Base-by-base conservation (phyloP, 2,797 vertebrate genomes). In the Lutjanus argentimaculatus region DNA sequence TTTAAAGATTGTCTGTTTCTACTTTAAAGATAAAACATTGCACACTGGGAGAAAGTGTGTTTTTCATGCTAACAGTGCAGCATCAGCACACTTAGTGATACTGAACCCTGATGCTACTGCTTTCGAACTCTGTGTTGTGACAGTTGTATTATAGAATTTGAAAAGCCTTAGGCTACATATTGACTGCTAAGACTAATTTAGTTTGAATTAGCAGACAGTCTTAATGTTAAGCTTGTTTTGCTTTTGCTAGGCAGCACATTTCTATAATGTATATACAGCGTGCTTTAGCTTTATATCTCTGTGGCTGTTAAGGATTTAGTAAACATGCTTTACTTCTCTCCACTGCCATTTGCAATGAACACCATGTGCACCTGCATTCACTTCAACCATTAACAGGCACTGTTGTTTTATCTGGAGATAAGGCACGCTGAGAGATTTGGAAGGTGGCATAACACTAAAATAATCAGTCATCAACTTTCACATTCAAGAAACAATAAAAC, bases 401-500 rank as follows among this genome's bases (percentile, higher is more conserved):
- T 21, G 25, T 42, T 73, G 67, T 82, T 87, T 91, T 80, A 89
- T 87, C 80, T 84, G 6, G 55, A 86, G 91, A 92, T 90, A 90
- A 91, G 86, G 83, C 65, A 40, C 48, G 87, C 87, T 85, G 84
- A 92, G 90, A 91, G 91, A 93, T 91, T 87, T 92, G 83, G 67
- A 85, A 87, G 85, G 85, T 86, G 82, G 81, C 73, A 90, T 72
- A 77, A 80, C 77, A 69, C 70, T 83, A 72, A 90, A 90, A 89
- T 82, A 87, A 89, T 93, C 89, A 87, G 85, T 91, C 90, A 90
- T 91, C 92, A 89, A 81, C 89, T 89, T 86, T 87, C 80, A 84
- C 88, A 89, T 86, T 91, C 77, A 74, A 89, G 80, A 88, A 88
- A 86, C 81, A 88, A 85, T 88, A 86, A 87, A 91, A 66, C 52